Evolutionary conservation across 2,113 vertebrate species (phyloP).

Genomic region (Spea multiplicata): DNA sequence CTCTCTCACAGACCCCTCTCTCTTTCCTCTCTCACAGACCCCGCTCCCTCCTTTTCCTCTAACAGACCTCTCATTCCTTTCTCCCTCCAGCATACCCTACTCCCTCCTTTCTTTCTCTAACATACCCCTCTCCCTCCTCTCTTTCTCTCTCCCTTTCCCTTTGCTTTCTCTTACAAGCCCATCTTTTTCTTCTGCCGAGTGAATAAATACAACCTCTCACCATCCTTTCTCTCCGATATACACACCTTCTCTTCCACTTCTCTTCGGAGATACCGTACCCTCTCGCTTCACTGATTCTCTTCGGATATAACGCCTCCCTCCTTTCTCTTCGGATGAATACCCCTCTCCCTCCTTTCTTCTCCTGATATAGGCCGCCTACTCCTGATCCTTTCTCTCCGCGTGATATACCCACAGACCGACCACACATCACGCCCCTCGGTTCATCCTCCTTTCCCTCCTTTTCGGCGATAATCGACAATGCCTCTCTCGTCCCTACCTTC

Average conservation of each 20-base stretch:
- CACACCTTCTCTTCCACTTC: neutral
- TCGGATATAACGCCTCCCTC: too few relatives aligned
- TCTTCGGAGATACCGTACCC: neutral
- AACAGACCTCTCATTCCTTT: constrained; percentile 1
- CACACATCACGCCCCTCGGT: too few relatives aligned
- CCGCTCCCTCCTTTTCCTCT: neutral
- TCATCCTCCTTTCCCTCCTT: neutral
- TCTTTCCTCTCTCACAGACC: neutral
- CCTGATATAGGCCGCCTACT: too few relatives aligned
- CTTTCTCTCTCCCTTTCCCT: neutral
- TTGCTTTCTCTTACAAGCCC: neutral
- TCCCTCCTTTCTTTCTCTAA: neutral
- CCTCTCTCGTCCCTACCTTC: too few relatives aligned
- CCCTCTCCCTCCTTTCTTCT: too few relatives aligned
- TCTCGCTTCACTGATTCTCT: neutral
- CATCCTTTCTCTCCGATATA: neutral
- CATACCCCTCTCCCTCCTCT: neutral
- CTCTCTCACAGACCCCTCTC: neutral
- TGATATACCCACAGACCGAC: too few relatives aligned
- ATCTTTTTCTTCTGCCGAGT: neutral
- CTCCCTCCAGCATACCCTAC: neutral
- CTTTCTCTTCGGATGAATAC: too few relatives aligned
- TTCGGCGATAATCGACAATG: neutral
- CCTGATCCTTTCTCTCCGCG: too few relatives aligned
- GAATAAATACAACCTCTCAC: too few relatives aligned